Base-by-base conservation (phyloP, 2,888 invertebrate species). In the Liopterus haemorrhoidalis region DNA sequence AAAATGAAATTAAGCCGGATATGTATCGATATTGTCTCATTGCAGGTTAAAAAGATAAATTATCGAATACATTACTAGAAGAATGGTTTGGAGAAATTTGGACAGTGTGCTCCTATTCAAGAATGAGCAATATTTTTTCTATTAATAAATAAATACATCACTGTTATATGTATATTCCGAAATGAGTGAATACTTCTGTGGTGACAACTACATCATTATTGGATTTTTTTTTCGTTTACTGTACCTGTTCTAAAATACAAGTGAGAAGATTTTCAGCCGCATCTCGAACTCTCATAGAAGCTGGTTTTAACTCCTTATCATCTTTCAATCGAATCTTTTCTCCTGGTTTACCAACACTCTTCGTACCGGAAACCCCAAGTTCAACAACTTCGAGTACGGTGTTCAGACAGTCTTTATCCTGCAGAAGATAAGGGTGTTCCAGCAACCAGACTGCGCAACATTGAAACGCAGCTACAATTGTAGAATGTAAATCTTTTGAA, bases 371-470 rank as follows among this genome's bases (percentile, higher is more conserved):
- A 43, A 99, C 91, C 41, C 99, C 99, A 18, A 97, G 76, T 67
- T 99, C 97, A 2, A 96, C 91, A 0, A 96, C 95, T 70, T 99
- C 96, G 50, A 97, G 75, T 41, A 99, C 88, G 22, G 91, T 90
- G 50, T 87, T 85, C 24, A 97, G 76, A 62, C 93, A 94, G 62
- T 92, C 93, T 56, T 87, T 84, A 65, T 96, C 96, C 62, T 87
- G 81, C 35, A 97, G 72, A 41, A 99, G 73, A 59, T 85, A 82
- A 5, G 94, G 90, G 69, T 95, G 91, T 50, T 93, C 85, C 53
- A 86, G 78, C 41, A 99, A 74, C 96, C 97, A 97, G 14, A 90
- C 81, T 5, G 92, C 78, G 62, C 94, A 78, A 70, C 96, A 86
- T 64, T 88, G 75, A 75, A 95, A 89, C 45, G 99, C 84, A 55